phyloP scores from a whole-genome alignment of 2,797 vertebrate genomes.

The Anisognathus igniventris region DNA sequence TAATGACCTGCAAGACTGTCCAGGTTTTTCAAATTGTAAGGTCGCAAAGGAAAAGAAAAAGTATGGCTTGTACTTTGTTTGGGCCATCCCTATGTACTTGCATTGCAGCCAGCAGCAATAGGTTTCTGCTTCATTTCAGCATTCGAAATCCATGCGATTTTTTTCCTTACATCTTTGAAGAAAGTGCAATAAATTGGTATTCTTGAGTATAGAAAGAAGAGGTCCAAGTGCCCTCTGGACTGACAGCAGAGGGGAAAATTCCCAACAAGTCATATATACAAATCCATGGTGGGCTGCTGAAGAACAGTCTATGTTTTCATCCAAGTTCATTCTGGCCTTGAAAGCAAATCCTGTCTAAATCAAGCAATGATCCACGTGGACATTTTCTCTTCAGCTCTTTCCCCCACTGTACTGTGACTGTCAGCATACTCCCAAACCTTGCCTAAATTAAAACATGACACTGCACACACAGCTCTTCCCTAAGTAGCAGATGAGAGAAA shows the following conservation, averaged over 20 bases:
- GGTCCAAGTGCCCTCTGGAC: background rate
- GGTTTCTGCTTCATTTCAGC: conserved; percentile 32
- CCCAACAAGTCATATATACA: background rate
- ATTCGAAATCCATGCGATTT: background rate
- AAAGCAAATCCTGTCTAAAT: background rate
- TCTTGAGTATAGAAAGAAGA: background rate
- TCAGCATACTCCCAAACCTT: background rate
- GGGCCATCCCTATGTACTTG: background rate
- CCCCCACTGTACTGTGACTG: background rate
- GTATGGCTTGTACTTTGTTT: background rate
- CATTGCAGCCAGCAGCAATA: background rate
- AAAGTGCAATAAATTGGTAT: background rate
- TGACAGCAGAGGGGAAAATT: background rate
- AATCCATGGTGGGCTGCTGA: background rate
- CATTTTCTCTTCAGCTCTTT: background rate
- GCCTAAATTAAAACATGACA: background rate
- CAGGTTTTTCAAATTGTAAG: background rate
- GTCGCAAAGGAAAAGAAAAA: background rate
- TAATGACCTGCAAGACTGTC: background rate
- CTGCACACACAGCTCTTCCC: background rate
- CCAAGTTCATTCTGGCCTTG: background rate
- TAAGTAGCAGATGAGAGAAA: background rate
- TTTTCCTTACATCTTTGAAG: background rate
- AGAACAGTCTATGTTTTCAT: background rate
- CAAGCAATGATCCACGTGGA: background rate